Evolutionary conservation across 2,113 vertebrate species (phyloP), one percentile per base, ranked within the genome.

Genomic region (Protobothrops flavoviridis): DNA sequence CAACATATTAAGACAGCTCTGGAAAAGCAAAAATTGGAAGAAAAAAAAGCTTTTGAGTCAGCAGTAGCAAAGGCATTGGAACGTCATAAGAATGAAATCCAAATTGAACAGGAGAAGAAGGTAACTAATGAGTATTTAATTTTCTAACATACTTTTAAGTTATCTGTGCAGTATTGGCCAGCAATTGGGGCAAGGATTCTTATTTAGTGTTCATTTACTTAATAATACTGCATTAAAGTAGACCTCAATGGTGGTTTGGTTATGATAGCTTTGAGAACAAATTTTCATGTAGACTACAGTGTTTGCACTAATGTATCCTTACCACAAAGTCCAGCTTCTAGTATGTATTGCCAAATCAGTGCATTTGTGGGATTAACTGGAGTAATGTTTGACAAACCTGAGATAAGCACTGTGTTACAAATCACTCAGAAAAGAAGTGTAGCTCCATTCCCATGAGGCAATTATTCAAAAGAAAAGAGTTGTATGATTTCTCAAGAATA

Each of bases 51-150:
- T 0, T 97, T 98, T 92, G 99, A 99, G 74, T 97, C 96, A 21
- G 98, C 99, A 0, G 98, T 99, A 64, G 94, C 93, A 88, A 98
- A 98, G 1, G 97, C 98, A 0, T 93, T 99, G 94, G 98, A 99
- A 93, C 99, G 97, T 87, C 97, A 98, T 92, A 98, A 97, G 55
- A 98, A 97, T 6, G 98, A 99, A 89, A 96, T 98, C 52, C 96
- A 98, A 3, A 95, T 98, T 0, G 98, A 99, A 89, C 98, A 98
- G 96, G 99, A 99, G 95, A 98, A 96, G 95, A 99, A 99, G 98
- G 99, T 99, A 95, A 93, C 91, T 53, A 39, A 86, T 87, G 74
- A 3, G 6, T 21, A 74, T 0, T 8, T 48, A 91, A 39, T 89
- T 57, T 57, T 0, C 0, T 0, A 1, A 4, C 3, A 0, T 20